A percentile compares a stretch with the other conserved stretches of the same genome.
These are phyloP conservation scores for Resseliella maxima DNA, from an alignment of 2,888 invertebrate genomes.

Conservation along the genomic window DNA sequence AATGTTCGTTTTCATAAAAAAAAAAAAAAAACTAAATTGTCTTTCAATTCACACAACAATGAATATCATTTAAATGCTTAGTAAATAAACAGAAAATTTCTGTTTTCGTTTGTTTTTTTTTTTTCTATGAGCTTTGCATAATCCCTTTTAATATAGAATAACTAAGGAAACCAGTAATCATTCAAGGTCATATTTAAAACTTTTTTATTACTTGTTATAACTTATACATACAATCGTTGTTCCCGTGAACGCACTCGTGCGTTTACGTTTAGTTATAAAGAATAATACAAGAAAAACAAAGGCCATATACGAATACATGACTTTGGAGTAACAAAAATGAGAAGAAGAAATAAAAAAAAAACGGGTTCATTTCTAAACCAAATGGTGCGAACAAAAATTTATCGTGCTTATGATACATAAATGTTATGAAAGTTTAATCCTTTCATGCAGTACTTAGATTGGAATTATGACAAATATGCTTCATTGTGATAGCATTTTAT, in stretches of 20 bases:
- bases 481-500: not conserved
- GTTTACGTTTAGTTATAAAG: not conserved
- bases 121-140: not conserved
- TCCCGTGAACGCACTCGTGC: not conserved
- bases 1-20: not conserved
- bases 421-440: not conserved
- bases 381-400: not conserved
- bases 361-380: not conserved
- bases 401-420: not conserved
- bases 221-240: not conserved
- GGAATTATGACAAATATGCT: constrained; percentile 10
- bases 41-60: not conserved
- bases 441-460: not conserved
- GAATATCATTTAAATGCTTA: not conserved
- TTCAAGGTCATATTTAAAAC: not conserved
- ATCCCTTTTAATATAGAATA: not conserved
- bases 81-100: not conserved
- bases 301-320: not conserved
- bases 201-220: not conserved
- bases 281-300: not conserved
- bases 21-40: not conserved
- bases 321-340: not conserved
- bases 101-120: not conserved
- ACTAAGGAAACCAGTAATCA: not conserved
- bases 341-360: not conserved